Evolutionary conservation across 1,140 invertebrate genomes (phyloP), one percentile per base, ranked within the genome.

Genomic region (Magallana angulata): DNA sequence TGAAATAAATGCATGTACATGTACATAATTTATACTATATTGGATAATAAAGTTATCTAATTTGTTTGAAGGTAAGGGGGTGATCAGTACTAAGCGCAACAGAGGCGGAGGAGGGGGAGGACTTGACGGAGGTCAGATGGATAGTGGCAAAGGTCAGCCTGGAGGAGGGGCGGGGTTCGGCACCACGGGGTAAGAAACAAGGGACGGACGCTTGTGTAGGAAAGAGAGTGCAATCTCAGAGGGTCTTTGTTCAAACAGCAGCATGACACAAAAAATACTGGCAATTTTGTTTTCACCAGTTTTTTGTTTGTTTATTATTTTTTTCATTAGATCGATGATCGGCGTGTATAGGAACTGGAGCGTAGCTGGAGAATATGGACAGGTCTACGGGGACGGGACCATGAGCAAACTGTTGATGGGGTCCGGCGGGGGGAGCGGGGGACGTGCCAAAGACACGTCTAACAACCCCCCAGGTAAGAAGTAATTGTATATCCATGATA

Each of bases 391-490:
- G 14, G 88, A 90, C 58, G 11, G 16, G 1, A 57, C 88, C 18
- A 56, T 92, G 16, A 87, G 85, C 58, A 86, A 80, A 4, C 71
- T 91, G 82, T 93, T 89, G 60, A 81, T 91, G 85, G 91, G 92
- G 3, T 93, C 92, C 6, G 92, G 92, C 7, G 92, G 92, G 7
- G 92, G 92, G 11, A 91, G 91, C 89, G 92, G 92, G 5, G 92
- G 92, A 11, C 91, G 90, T 86, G 89, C 91, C 6, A 84, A 85
- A 18, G 90, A 91, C 76, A 80, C 91, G 16, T 16, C 60, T 16
- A 18, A n/a, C 12, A 64, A 64, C 14, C 60, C 60, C 11, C 60
- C 60, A 64, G 60, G 60, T 80, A 36, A 7, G 14, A 30, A 80
- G 30, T 2, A 36, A 14, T 8, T 80, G 24, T 56, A 8, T 14